Evolutionary conservation across 2,797 vertebrate species (phyloP), one percentile per base, ranked within the genome.

Genomic region (Phoeniculus purpureus): DNA sequence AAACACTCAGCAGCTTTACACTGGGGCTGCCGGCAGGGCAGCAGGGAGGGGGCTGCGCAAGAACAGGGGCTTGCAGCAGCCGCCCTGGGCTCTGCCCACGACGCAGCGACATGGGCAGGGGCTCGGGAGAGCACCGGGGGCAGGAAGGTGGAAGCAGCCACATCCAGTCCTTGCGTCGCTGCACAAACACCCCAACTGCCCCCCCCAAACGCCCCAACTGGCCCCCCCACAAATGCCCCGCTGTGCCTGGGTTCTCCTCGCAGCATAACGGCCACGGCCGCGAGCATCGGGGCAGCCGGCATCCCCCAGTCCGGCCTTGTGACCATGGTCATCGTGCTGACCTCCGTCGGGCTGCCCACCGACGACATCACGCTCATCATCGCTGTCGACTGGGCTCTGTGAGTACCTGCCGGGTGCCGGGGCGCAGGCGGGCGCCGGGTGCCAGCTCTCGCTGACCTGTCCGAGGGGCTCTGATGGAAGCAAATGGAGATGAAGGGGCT

Each of bases 291-390:
- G 8, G 98, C 98, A 0, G 98, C 98, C 0, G 98, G 98, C 19
- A 99, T 99, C 76, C 98, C 98, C 9, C 98, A 99, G 95, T 98
- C 98, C 0, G 98, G 98, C 4, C 98, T 99, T 3, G 98, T 99
- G 37, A 99, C 98, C 27, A 99, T 98, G 98, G 98, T 99, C 92
- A 99, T 99, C 5, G 98, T 99, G 27, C 96, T 99, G 34, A 99
- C 98, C 3, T 99, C 98, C 1, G 98, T 99, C 16, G 98, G 98
- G 45, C 95, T 99, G 91, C 98, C 98, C 0, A 98, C 98, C 0
- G 98, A 98, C 66, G 98, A 99, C 92, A 98, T 99, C 97, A 99
- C 98, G 0, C 98, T 99, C 68, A 99, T 99, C 15, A 97, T 99
- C 31, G 98, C 98, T 2, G 98, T 98, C 2, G 98, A 99, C 81